phyloP scores from a whole-genome alignment of 2,797 vertebrate genomes.

The Anisognathus igniventris region DNA sequence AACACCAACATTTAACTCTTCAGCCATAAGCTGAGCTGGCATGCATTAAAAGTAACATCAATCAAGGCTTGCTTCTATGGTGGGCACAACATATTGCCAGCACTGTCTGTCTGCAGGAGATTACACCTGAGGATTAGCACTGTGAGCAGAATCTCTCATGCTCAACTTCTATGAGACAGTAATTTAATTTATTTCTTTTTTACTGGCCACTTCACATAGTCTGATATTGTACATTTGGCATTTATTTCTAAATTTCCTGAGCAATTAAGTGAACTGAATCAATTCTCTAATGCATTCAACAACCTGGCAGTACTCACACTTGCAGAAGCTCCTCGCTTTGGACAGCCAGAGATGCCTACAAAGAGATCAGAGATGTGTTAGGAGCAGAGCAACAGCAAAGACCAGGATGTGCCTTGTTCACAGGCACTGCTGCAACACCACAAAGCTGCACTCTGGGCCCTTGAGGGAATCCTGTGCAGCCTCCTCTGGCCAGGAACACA shows the following conservation, averaged over 20 bases:
- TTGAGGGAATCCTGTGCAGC: neutral
- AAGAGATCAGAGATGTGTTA: constrained; percentile 29
- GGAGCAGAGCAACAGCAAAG: neutral
- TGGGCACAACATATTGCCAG: neutral
- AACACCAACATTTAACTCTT: neutral
- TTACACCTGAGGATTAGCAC: neutral
- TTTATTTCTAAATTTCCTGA: neutral
- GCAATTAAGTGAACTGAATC: neutral
- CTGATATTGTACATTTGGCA: neutral
- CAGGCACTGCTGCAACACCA: neutral
- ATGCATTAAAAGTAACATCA: neutral
- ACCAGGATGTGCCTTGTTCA: neutral
- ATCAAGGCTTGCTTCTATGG: neutral
- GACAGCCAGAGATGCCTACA: constrained; percentile 71
- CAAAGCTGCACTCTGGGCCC: neutral
- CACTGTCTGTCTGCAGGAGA: neutral
- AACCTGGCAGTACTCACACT: constrained; percentile 73
- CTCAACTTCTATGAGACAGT: neutral
- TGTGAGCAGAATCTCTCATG: neutral
- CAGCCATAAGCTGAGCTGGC: neutral
- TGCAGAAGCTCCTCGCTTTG: constrained; percentile 73
- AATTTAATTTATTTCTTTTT: neutral
- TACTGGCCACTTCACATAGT: neutral
- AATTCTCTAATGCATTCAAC: neutral
- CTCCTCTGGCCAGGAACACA: neutral